Evolutionary conservation across 2,113 vertebrate species (phyloP).

Genomic region (Eretmodus cyanostictus): DNA sequence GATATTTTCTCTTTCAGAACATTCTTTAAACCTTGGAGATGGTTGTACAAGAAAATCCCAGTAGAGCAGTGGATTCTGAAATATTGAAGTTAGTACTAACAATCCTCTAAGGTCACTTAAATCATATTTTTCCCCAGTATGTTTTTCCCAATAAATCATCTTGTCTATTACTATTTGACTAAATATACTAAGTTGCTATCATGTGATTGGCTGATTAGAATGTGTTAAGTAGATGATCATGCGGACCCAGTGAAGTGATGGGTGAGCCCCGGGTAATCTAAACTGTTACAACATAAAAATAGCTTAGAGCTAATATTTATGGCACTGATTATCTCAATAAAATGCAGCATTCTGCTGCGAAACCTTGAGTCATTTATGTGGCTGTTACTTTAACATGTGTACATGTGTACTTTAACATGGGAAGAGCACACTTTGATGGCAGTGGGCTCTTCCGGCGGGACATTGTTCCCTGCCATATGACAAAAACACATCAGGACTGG

Average conservation of each 20-base stretch:
- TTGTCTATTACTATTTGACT: neutral
- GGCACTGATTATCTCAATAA: neutral
- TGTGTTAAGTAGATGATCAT: neutral
- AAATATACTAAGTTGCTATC: neutral
- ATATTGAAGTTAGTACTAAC: neutral
- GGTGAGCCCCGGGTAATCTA: rapidly evolving
- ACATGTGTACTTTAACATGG: neutral
- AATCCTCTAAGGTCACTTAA: neutral
- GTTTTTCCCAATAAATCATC: neutral
- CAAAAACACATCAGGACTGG: neutral
- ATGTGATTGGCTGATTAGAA: neutral
- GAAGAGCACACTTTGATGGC: rapidly evolving
- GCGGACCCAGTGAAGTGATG: neutral
- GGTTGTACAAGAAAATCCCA: neutral
- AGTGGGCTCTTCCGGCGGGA: rapidly evolving
- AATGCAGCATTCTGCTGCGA: neutral
- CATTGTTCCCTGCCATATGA: neutral
- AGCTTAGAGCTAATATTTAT: neutral
- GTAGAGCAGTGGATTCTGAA: neutral
- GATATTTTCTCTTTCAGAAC: neutral
- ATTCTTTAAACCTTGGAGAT: neutral
- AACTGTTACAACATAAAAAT: neutral
- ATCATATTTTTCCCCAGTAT: neutral
- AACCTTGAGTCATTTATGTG: neutral
- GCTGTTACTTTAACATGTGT: neutral